Percentiles rank a stretch among this genome's conserved stretches.
phyloP scores from a whole-genome alignment of 1,140 invertebrate species.

The Cherax quadricarinatus region DNA sequence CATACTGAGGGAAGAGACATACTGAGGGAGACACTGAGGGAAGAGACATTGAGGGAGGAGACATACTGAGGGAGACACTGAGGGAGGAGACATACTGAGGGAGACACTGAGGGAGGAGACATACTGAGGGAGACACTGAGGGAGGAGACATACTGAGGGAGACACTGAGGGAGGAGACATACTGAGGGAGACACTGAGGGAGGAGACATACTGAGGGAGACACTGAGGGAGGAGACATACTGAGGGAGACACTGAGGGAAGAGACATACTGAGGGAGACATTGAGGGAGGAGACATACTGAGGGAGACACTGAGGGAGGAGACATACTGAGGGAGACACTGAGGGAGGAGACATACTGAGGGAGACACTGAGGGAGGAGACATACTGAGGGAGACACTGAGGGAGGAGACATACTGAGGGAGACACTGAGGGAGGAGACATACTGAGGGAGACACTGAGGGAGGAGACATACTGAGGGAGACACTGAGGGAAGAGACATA shows the following conservation, averaged over 20 bases:
- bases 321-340: neutral
- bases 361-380: neutral
- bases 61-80: neutral
- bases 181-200: neutral
- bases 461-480: too few relatives aligned
- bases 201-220: neutral
- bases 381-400: neutral
- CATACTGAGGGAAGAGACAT: neutral
- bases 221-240: too few relatives aligned
- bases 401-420: too few relatives aligned
- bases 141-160: too few relatives aligned
- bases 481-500: neutral
- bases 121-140: neutral
- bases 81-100: constrained; percentile 2
- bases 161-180: too few relatives aligned
- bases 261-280: neutral
- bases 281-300: too few relatives aligned
- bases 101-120: too few relatives aligned
- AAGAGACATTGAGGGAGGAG: neutral
- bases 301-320: neutral
- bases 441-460: too few relatives aligned
- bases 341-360: too few relatives aligned
- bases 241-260: neutral
- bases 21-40: neutral
- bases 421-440: neutral